Evolutionary conservation across 2,888 invertebrate species (phyloP), one percentile per base, ranked within the genome.

Genomic region (Cephalotes varians): DNA sequence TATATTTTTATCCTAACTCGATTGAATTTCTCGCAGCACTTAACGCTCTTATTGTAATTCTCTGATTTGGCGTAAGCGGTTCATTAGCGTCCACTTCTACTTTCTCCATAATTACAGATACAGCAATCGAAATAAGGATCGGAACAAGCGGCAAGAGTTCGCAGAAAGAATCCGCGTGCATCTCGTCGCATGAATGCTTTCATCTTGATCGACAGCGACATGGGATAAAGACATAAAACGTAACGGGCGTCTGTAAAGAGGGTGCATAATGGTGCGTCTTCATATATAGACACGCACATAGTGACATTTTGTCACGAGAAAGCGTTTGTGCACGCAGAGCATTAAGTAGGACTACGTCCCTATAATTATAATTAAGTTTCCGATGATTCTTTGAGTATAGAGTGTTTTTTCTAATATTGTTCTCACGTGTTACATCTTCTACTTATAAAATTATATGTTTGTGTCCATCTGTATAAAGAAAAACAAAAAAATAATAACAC

Each of bases 191-290:
- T 89, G 87, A 88, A 83, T 85, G 86, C 88, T 90, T 90, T 92
- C 88, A 89, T 91, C 89, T 90, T 85, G 90, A 87, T 85, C 91
- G 89, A 87, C 88, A 90, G 71, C 71, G 83, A 82, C 88, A 88
- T 85, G 86, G 88, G 87, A 93, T 93, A 92, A 91, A 93, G 93
- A 92, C 92, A 93, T 93, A 92, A 93, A 93, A 92, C 90, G 92
- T 92, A 92, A 92, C 90, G 91, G 90, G 90, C 87, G 89, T 90
- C 87, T 88, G 88, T 87, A 89, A 92, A 90, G 83, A 67, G 89
- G 90, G 90, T 85, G 90, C 87, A 89, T 87, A 90, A 89, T 91
- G 86, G 88, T 65, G 18, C 49, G 25, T 37, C 62, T 58, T 54
- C 71, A 67, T 51, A 56, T 81, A 67, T 31, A 58, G 64, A 58